Evolutionary conservation across 2,113 vertebrate species (phyloP).

Genomic region (Eulemur rufifrons): DNA sequence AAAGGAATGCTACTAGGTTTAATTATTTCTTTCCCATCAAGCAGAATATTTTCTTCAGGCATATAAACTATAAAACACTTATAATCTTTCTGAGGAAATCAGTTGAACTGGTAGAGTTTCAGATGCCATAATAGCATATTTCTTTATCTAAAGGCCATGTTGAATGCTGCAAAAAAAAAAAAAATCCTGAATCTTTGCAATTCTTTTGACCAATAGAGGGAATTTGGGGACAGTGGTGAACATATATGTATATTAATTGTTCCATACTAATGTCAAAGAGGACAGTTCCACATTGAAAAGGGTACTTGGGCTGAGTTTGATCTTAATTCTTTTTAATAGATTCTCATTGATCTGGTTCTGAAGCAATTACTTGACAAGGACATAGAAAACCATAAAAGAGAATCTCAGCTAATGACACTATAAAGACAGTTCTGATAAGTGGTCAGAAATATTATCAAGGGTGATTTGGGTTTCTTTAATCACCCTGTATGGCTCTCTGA

Average conservation of each 20-base stretch:
- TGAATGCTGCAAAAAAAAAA: not conserved
- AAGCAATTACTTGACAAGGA: conserved; percentile 72
- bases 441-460: conserved; percentile 73
- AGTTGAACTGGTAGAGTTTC: not conserved
- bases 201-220: not conserved
- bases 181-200: not conserved
- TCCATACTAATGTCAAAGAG: conserved; percentile 53
- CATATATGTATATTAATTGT: conserved; percentile 19
- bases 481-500: conserved; percentile 30
- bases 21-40: conserved; percentile 29
- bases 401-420: conserved; percentile 54
- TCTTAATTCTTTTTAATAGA: conserved; percentile 73
- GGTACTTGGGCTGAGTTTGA: conserved; percentile 60
- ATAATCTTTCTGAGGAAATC: conserved; percentile 11
- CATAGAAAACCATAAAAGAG: conserved; percentile 65
- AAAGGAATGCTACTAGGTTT: not conserved
- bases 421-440: conserved; percentile 66
- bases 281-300: conserved; percentile 34
- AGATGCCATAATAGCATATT: not conserved
- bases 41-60: conserved; percentile 36
- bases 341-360: conserved; percentile 72
- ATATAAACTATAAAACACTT: not conserved
- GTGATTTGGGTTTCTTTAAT: conserved; percentile 48
- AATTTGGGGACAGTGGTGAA: not conserved
- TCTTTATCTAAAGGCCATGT: not conserved